Evolutionary conservation across 2,113 vertebrate genomes (phyloP).

Genomic region (Nycticorax nycticorax): DNA sequence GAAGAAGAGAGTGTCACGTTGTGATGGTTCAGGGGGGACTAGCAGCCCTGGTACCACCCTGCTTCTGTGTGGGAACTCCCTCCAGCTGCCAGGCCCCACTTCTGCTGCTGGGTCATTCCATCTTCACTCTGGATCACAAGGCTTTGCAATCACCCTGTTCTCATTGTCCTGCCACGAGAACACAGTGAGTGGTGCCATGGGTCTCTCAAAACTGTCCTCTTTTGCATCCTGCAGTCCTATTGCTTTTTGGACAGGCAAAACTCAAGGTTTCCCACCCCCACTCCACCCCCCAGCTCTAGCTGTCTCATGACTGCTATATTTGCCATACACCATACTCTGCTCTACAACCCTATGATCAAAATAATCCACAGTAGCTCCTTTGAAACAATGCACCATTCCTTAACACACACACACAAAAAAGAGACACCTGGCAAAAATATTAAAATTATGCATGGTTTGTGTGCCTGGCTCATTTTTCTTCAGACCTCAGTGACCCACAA

Average conservation of each 20-base stretch:
- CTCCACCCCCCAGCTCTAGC: neutral
- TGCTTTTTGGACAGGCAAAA: neutral
- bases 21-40: neutral
- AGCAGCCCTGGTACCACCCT: neutral
- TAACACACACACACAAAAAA: neutral
- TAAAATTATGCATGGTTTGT: neutral
- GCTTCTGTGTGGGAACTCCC: neutral
- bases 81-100: neutral
- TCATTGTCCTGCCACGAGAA: neutral
- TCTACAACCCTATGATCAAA: neutral
- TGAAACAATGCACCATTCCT: neutral
- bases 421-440: neutral
- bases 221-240: accelerated
- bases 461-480: neutral
- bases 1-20: neutral
- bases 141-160: neutral
- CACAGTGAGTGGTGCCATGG: neutral
- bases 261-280: neutral
- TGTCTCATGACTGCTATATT: accelerated
- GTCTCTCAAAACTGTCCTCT: neutral
- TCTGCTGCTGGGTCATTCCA: neutral
- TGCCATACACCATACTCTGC: neutral
- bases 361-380: neutral
- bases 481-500: neutral
- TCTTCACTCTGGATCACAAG: neutral